A percentile compares a stretch with the other conserved stretches of the same genome.
phyloP scores from a whole-genome alignment of 1,140 invertebrate species.

The Lepidurus couesii region DNA sequence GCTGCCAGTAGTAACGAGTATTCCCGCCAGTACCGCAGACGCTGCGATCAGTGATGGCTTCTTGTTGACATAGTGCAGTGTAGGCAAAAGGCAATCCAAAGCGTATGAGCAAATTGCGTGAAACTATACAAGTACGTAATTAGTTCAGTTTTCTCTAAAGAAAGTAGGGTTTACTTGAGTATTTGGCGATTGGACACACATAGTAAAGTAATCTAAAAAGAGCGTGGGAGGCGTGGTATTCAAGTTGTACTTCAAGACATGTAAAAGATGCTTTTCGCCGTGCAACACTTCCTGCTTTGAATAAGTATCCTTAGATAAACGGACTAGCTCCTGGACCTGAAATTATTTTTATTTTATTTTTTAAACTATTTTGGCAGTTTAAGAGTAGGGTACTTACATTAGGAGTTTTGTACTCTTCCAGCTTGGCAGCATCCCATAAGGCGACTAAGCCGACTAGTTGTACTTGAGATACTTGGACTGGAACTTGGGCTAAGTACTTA shows the following conservation, averaged over 20 bases:
- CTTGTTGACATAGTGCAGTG: neutral
- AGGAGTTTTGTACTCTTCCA: constrained; percentile 25
- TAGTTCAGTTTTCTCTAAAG: neutral
- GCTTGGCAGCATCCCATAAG: constrained; percentile 29
- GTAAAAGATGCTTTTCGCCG: neutral
- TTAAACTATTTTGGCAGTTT: neutral
- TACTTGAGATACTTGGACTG: neutral
- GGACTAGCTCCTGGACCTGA: neutral
- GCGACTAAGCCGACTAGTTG: constrained; percentile 25
- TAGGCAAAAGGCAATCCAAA: constrained; percentile 1
- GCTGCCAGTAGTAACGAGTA: neutral
- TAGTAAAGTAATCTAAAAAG: neutral
- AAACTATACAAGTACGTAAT: neutral
- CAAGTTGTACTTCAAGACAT: constrained; percentile 9
- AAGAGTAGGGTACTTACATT: constrained; percentile 16
- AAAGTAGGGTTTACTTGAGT: neutral
- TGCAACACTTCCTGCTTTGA: neutral
- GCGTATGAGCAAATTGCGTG: neutral
- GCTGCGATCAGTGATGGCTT: constrained; percentile 4
- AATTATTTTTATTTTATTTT: neutral
- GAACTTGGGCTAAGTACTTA: neutral
- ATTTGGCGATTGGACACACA: neutral
- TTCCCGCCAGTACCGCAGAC: neutral
- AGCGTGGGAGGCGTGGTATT: constrained; percentile 6
- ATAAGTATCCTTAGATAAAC: neutral